Evolutionary conservation across 1,140 invertebrate species (phyloP).

Genomic region (Dendroctonus valens): DNA sequence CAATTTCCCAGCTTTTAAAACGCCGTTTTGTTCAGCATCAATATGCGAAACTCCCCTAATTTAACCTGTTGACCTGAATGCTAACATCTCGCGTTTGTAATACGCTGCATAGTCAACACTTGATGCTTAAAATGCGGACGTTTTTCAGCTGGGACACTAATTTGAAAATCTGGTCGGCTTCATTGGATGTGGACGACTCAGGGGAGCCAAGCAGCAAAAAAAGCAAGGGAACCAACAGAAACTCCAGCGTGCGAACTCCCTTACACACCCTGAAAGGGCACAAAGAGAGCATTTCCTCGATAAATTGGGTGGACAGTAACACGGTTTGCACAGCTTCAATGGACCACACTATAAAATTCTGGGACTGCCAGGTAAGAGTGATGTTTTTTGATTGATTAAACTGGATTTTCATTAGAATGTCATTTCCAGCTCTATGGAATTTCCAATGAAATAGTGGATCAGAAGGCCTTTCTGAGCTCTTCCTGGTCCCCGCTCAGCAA

Average conservation of each 20-base stretch:
- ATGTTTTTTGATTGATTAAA: constrained; percentile 6
- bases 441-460: constrained; percentile 78
- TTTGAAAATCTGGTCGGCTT: constrained; percentile 75
- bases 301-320: constrained; percentile 76
- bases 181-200: constrained; percentile 48
- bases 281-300: constrained; percentile 81
- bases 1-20: no score
- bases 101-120: not conserved
- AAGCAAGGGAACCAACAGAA: constrained; percentile 46
- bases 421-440: constrained; percentile 72
- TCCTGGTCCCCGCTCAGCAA: constrained; percentile 78
- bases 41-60: no score
- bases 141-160: constrained; percentile 73
- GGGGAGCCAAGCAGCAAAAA: constrained; percentile 55
- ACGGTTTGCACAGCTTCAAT: constrained; percentile 82
- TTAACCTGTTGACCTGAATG: no score
- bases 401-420: not conserved
- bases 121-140: not conserved
- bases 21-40: no score
- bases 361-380: constrained; percentile 67
- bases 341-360: constrained; percentile 94
- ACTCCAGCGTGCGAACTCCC: constrained; percentile 65
- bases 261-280: constrained; percentile 89
- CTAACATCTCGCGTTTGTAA: no score
- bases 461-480: constrained; percentile 88